Evolutionary conservation across 2,113 vertebrate species (phyloP).

Genomic region (Tupaia tana): DNA sequence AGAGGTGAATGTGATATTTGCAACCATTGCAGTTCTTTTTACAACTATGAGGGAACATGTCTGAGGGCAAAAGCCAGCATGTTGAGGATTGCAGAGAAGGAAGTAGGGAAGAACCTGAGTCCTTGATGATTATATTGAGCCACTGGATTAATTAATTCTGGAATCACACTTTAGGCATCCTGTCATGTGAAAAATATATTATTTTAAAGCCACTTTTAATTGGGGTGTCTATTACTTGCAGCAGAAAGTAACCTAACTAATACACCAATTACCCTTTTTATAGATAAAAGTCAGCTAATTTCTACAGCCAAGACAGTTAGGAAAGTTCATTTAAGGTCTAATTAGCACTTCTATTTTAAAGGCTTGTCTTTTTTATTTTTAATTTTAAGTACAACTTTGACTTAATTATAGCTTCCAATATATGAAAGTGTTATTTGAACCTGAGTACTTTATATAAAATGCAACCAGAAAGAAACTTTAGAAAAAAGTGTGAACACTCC

Average conservation of each 20-base stretch:
- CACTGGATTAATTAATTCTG: slow-evolving; percentile 21
- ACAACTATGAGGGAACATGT: neutral
- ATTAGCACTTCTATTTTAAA: slow-evolving; percentile 79
- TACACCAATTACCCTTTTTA: slow-evolving; percentile 67
- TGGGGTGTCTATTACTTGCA: slow-evolving; percentile 39
- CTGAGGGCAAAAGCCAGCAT: neutral
- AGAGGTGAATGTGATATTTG: neutral
- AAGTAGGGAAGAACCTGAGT: neutral
- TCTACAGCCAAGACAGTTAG: slow-evolving; percentile 56
- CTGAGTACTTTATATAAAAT: slow-evolving; percentile 24
- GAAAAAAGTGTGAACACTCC: slow-evolving; percentile 42
- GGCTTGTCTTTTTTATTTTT: slow-evolving; percentile 69
- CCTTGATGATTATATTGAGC: neutral
- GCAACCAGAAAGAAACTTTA: slow-evolving; percentile 51
- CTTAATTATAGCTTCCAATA: slow-evolving; percentile 75
- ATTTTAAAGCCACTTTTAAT: slow-evolving; percentile 62
- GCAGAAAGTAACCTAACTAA: slow-evolving; percentile 56
- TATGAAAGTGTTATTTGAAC: slow-evolving; percentile 72
- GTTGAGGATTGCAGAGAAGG: neutral
- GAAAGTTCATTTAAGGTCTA: slow-evolving; percentile 74
- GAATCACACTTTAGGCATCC: neutral
- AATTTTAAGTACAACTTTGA: slow-evolving; percentile 73
- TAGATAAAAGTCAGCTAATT: slow-evolving; percentile 72
- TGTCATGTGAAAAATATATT: slow-evolving; percentile 31
- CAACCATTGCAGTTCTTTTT: neutral